Base-by-base conservation (phyloP, 2,797 vertebrate genomes). In the Rhinatrema bivittatum region DNA sequence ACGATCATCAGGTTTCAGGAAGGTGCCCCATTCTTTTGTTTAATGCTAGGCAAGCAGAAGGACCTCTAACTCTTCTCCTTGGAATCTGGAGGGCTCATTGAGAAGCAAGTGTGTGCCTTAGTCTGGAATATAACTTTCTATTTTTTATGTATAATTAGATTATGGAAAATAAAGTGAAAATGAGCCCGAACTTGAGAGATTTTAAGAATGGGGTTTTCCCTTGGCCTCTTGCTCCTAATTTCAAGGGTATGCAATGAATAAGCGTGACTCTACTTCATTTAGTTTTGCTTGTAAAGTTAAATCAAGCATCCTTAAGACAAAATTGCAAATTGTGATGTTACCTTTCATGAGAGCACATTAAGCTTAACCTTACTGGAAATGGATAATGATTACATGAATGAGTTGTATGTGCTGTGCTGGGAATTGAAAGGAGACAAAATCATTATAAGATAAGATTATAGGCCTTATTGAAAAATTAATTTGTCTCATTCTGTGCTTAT, bases 1-100 rank as follows among this genome's bases (percentile, higher is more conserved):
- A 80, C 40, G 49, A 80, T 88, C 80, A 83, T 91, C 74, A 30
- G 68, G 82, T 92, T 93, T 91, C 86, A 87, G 69, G 52, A 78
- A 85, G 80, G 84, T 82, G 76, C 78, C 61, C 58, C 58, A 56
- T 65, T 59, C 78, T 70, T 84, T 91, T 90, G 86, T 93, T 81
- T 56, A 48, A 72, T 56, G 54, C 72, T 62, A 84, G 73, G 76
- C 62, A 76, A 75, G 76, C 82, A 82, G 77, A 83, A 85, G 79
- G 73, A 78, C 65, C 67, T 70, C 70, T 65, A 53, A 65, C 56
- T 75, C 62, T 50, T 64, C 62, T 61, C 57, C 37, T 40, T 58
- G 68, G 65, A 77, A 65, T 61, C 51, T 50, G 43, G 57, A 65
- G 60, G 54, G 47, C 58, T 74, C 46, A 68, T 64, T 56, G 43